phyloP scores from a whole-genome alignment of 2,888 invertebrate species.

The Oxyscelio sp. region DNA sequence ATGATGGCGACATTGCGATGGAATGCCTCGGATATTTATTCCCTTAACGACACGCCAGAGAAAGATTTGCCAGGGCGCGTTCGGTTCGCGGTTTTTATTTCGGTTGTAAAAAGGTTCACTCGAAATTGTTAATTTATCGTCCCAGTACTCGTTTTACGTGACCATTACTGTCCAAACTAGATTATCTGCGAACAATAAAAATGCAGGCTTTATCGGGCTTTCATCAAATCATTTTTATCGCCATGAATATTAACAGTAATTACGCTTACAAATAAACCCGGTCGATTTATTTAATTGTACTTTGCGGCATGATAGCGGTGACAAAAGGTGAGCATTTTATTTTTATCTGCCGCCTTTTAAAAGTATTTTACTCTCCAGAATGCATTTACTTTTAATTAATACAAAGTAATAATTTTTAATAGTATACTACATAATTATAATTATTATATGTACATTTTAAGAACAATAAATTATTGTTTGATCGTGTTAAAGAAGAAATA shows the following conservation, averaged over 20 bases:
- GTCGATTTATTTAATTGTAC: conserved; percentile 28
- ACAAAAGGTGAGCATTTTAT: too few relatives aligned
- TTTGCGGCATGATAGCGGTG: neutral
- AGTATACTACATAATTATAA: too few relatives aligned
- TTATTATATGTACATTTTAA: too few relatives aligned
- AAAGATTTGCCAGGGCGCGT: conserved; percentile 37
- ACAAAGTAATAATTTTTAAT: too few relatives aligned
- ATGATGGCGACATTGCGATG: conserved; percentile 62
- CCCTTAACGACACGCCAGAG: conserved; percentile 63
- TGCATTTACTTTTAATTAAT: too few relatives aligned
- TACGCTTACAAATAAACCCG: conserved; percentile 18
- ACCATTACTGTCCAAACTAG: conserved; percentile 51
- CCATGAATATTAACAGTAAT: conserved; percentile 50
- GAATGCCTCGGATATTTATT: conserved; percentile 56
- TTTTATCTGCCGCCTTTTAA: too few relatives aligned
- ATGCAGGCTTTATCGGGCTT: conserved; percentile 38
- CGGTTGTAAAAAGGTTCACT: conserved; percentile 33
- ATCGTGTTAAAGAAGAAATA: too few relatives aligned
- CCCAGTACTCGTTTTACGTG: conserved; percentile 33
- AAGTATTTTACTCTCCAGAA: too few relatives aligned
- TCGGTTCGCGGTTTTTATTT: conserved; percentile 54
- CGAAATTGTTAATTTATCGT: conserved; percentile 66
- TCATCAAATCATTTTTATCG: conserved; percentile 60
- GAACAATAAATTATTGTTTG: too few relatives aligned
- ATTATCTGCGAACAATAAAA: conserved; percentile 54